Base-by-base conservation (phyloP, 1,140 invertebrate species). In the Trissolcus basalis region DNA sequence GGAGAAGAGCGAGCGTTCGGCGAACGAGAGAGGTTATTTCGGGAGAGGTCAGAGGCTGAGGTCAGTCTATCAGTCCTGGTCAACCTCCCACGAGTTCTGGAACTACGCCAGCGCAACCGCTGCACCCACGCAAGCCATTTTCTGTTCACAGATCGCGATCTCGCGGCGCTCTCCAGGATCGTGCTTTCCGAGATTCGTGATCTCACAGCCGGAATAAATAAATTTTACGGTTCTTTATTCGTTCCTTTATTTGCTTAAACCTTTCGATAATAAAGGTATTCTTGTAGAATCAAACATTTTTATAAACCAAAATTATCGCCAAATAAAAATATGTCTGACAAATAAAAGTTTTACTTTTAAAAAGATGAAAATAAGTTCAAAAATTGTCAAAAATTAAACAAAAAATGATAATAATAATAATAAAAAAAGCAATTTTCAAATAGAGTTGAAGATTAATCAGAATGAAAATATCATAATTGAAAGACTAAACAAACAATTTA, bases 21-120 rank as follows among this genome's bases (percentile, higher is more conserved):
- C 71, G 61, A 70, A 69, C 72, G 68, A 71, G 67, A 71, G 76
- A 81, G 80, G 83, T 83, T 88, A 88, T 88, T 88, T 88, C 78
- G 84, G 85, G 87, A 87, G 86, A 87, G 87, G 87, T 88, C 85
- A 88, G 86, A 88, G 87, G 87, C 87, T 88, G 86, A 87, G 87
- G 86, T 87, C 85, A 86, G 82, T 85, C 85, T 84, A 83, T 85
- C 83, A 83, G 83, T 83, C 81, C 85, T 86, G 86, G 87, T 88
- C 85, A 88, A 85, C 85, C 86, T 86, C 87, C 87, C 83, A 88
- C 86, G 84, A 86, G 82, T 83, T 80, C 83, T 87, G 86, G 86
- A 87, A 81, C 78, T 77, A 53, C 72, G 86, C 87, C 87, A 88
- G 83, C 70, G 65, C 51, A 54, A 65, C 33, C 49, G 43, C 54